A percentile compares a stretch with the other conserved stretches of the same genome.
phyloP scores from a whole-genome alignment of 2,888 invertebrate species.

The Neoaliturus tenellus region DNA sequence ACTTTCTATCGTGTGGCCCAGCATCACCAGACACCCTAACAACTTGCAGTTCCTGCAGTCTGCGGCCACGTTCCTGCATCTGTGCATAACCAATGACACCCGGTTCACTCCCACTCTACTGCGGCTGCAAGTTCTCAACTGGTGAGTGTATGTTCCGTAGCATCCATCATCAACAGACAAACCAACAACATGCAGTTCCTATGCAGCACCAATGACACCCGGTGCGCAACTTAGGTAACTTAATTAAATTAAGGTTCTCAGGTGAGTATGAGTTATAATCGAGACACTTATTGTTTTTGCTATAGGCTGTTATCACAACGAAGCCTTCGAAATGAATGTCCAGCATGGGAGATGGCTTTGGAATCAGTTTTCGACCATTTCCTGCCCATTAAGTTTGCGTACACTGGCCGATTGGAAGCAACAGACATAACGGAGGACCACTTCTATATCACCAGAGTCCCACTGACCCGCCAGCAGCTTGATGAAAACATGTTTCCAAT shows the following conservation, averaged over 20 bases:
- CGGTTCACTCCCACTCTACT: conserved; percentile 22
- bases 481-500: conserved; percentile 24
- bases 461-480: not conserved
- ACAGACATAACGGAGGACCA: conserved; percentile 76
- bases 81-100: conserved; percentile 8
- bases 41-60: conserved; percentile 32
- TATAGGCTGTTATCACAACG: conserved; percentile 53
- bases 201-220: no score
- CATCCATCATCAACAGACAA: no score
- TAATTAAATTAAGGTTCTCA: no score
- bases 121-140: conserved; percentile 12
- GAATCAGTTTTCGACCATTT: conserved; percentile 77
- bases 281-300: no score
- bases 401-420: conserved; percentile 77
- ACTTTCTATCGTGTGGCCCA: conserved; percentile 15
- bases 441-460: conserved; percentile 62
- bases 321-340: conserved; percentile 67
- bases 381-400: conserved; percentile 79
- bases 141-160: conserved; percentile 13
- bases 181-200: no score
- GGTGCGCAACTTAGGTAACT: not conserved
- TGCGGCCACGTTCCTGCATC: conserved; percentile 42
- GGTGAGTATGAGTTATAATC: no score
- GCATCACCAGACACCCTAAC: conserved; percentile 19
- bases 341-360: conserved; percentile 78